Evolutionary conservation across 2,113 vertebrate genomes (phyloP).

Genomic region (Myotis davidii): DNA sequence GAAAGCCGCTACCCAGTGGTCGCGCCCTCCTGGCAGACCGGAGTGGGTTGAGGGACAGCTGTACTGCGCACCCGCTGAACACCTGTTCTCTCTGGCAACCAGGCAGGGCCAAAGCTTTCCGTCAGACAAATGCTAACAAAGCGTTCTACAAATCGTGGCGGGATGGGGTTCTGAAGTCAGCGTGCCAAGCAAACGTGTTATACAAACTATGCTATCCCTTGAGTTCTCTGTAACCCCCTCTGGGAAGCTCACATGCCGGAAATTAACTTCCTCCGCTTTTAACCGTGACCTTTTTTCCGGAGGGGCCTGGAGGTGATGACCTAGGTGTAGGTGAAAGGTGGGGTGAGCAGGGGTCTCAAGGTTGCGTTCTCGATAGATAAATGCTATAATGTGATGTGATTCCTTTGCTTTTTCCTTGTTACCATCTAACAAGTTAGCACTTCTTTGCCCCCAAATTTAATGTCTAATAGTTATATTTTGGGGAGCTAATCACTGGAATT

Average conservation of each 20-base stretch:
- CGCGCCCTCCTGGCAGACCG: accelerated
- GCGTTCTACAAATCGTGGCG: accelerated
- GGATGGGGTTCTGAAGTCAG: background rate
- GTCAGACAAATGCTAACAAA: background rate
- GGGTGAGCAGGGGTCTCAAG: background rate
- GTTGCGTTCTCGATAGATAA: background rate
- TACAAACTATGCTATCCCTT: background rate
- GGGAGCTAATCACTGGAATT: background rate
- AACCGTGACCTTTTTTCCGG: background rate
- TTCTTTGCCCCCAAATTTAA: background rate
- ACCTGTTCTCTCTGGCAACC: background rate
- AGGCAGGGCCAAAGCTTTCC: background rate
- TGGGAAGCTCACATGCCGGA: background rate
- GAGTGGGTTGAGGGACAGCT: background rate
- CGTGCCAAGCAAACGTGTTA: background rate
- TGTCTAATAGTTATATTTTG: background rate
- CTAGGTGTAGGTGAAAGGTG: background rate
- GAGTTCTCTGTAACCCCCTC: no score
- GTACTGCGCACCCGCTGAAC: accelerated
- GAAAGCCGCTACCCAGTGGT: background rate
- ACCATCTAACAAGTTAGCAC: background rate
- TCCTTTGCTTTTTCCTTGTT: background rate
- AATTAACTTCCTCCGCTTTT: background rate
- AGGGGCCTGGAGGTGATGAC: background rate
- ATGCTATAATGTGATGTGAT: background rate